phyloP scores from a whole-genome alignment of 1,140 invertebrate genomes.

The Aradophagus sp. region DNA sequence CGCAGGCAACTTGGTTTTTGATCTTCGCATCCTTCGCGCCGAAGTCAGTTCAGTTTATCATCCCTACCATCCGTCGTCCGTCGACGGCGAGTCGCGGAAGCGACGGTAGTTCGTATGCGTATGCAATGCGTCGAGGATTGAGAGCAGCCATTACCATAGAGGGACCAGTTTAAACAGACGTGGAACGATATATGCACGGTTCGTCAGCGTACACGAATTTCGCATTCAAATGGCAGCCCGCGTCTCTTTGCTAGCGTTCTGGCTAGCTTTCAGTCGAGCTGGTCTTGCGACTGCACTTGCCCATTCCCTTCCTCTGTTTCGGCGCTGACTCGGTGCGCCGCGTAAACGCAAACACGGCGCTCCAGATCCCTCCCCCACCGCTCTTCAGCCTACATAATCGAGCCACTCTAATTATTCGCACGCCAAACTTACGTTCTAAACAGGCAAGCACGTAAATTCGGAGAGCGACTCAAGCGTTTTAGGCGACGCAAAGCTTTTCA shows the following conservation, averaged over 20 bases:
- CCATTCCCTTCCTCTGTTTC: conserved; percentile 61
- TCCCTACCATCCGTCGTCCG: conserved; percentile 20
- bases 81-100: conserved; percentile 26
- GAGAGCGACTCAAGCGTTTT: too few species aligned
- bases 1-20: conserved; percentile 51
- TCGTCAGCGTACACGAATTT: conserved; percentile 72
- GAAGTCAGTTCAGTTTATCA: conserved; percentile 50
- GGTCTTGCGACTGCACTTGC: conserved; percentile 58
- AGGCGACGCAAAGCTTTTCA: too few species aligned
- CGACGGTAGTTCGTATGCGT: conserved; percentile 36
- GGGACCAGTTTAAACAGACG: conserved; percentile 72
- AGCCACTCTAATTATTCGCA: conserved; percentile 11
- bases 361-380: conserved; percentile 1
- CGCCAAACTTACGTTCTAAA: conserved; percentile 14
- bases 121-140: conserved; percentile 48
- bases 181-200: conserved; percentile 71
- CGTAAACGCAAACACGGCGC: conserved; percentile 59
- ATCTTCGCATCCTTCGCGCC: conserved; percentile 48
- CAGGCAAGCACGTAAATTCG: conserved; percentile 2
- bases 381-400: conserved; percentile 11
- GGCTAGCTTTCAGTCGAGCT: conserved; percentile 57
- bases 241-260: conserved; percentile 48
- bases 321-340: conserved; percentile 57
- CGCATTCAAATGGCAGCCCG: conserved; percentile 72
- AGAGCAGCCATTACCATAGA: conserved; percentile 69